These are phyloP conservation scores for Laspeyria flexula DNA, from an alignment of 2,888 invertebrate genomes.

Conservation along the genomic window DNA sequence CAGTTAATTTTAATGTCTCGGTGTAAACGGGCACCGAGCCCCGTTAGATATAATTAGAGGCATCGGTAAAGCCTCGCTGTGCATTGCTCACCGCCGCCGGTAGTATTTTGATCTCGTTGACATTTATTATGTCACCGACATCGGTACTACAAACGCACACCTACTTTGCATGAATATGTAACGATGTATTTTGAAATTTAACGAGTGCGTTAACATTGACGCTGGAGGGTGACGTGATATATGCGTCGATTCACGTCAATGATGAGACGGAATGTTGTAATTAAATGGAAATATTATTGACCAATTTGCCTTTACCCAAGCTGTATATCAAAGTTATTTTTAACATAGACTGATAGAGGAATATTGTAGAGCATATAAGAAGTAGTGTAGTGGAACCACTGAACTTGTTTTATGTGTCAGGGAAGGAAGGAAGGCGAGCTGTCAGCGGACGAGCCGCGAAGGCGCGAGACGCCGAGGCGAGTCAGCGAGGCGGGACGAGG, in stretches of 20 bases:
- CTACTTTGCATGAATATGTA: slow-evolving; percentile 38
- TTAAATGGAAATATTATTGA: slow-evolving; percentile 34
- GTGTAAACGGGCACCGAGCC: slow-evolving; percentile 73
- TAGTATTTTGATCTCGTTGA: slow-evolving; percentile 75
- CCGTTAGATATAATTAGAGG: slow-evolving; percentile 83
- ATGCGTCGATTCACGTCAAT: slow-evolving; percentile 15
- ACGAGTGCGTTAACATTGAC: slow-evolving; percentile 42
- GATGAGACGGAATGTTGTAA: slow-evolving; percentile 22
- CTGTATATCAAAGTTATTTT: background rate
- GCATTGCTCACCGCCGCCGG: slow-evolving; percentile 57
- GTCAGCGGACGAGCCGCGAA: slow-evolving; percentile 53
- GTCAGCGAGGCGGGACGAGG: slow-evolving; percentile 60
- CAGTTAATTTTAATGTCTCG: slow-evolving; percentile 85
- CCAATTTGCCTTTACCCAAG: background rate
- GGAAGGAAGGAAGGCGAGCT: slow-evolving; percentile 57
- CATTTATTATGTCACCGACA: slow-evolving; percentile 77
- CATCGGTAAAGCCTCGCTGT: slow-evolving; percentile 68
- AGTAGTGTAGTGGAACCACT: slow-evolving; percentile 37
- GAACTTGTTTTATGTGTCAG: slow-evolving; percentile 56
- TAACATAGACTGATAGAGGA: background rate
- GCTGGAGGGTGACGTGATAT: slow-evolving; percentile 26
- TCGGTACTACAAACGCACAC: slow-evolving; percentile 39
- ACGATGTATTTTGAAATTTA: slow-evolving; percentile 39
- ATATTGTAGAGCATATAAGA: slow-evolving; percentile 20
- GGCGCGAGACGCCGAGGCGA: slow-evolving; percentile 31